A percentile compares a stretch with the other conserved stretches of the same genome.
Evolutionary conservation across 2,888 invertebrate species (phyloP).

Genomic region (Cryptocheilus praepositus): DNA sequence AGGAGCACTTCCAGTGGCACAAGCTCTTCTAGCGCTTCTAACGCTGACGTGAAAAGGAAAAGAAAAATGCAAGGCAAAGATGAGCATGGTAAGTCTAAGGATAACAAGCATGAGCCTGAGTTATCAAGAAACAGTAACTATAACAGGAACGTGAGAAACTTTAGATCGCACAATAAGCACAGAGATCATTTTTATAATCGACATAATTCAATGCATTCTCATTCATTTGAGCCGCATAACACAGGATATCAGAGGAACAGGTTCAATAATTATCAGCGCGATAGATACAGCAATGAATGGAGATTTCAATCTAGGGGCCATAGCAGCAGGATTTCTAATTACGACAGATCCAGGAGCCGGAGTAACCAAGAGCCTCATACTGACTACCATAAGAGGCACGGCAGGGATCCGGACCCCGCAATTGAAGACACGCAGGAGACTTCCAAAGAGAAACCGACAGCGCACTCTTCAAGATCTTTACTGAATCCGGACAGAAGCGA

Average conservation of each 20-base stretch:
- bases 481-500: too few species aligned
- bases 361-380: slow-evolving; percentile 27
- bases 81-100: slow-evolving; percentile 20
- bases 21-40: slow-evolving; percentile 49
- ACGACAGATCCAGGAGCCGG: slow-evolving; percentile 45
- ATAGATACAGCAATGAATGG: slow-evolving; percentile 45
- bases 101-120: slow-evolving; percentile 42
- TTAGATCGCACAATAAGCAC: slow-evolving; percentile 32
- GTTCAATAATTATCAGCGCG: slow-evolving; percentile 44
- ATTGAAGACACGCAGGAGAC: slow-evolving; percentile 35
- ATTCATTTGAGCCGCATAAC: slow-evolving; percentile 31
- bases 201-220: slow-evolving; percentile 8
- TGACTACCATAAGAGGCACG: slow-evolving; percentile 38
- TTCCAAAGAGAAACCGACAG: slow-evolving; percentile 18
- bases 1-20: slow-evolving; percentile 56
- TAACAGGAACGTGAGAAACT: slow-evolving; percentile 26
- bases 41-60: slow-evolving; percentile 32
- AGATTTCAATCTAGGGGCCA: slow-evolving; percentile 30
- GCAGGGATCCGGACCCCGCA: slow-evolving; percentile 17
- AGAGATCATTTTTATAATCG: slow-evolving; percentile 40
- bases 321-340: slow-evolving; percentile 34
- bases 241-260: slow-evolving; percentile 36
- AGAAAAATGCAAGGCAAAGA: slow-evolving; percentile 26
- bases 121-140: slow-evolving; percentile 18
- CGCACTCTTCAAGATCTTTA: background rate